Conservation (phyloP, 1,140 invertebrate genomes). For the Dolichoris vasculosae region DNA sequence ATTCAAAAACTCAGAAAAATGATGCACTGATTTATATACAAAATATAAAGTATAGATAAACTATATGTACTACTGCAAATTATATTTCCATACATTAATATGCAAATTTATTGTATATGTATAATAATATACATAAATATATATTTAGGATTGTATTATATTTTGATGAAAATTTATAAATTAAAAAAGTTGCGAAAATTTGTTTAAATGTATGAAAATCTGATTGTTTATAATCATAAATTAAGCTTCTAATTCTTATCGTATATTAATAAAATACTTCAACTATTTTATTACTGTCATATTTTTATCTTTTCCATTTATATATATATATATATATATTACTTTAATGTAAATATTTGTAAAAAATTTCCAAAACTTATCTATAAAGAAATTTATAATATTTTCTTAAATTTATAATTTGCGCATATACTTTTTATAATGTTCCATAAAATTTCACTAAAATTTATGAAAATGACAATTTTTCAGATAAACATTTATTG, state of each 20-base stretch:
- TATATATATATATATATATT: constrained; percentile 5
- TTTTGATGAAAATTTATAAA: constrained; percentile 34
- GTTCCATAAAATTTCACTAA: neutral
- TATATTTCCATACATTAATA: constrained; percentile 26
- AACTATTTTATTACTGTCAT: neutral
- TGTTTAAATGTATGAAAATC: neutral
- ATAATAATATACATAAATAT: constrained; percentile 15
- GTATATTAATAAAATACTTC: neutral
- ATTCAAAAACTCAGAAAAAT: constrained; percentile 3
- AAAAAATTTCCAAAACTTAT: neutral
- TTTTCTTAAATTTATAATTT: neutral
- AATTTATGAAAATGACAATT: neutral
- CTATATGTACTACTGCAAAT: constrained; percentile 16
- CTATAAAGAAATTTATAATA: neutral
- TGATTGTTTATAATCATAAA: constrained; percentile 42
- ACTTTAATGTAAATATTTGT: constrained; percentile 21
- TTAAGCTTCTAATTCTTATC: neutral
- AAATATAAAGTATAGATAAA: constrained; percentile 23
- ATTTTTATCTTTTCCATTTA: neutral
- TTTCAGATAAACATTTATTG: constrained; percentile 12
- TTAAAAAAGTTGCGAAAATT: constrained; percentile 33
- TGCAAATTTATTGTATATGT: too few relatives aligned
- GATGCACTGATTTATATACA: constrained; percentile 41
- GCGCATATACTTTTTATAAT: neutral
- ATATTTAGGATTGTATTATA: constrained; percentile 20